phyloP scores from a whole-genome alignment of 2,888 invertebrate species.

The Rambutsinella grinnellia region DNA sequence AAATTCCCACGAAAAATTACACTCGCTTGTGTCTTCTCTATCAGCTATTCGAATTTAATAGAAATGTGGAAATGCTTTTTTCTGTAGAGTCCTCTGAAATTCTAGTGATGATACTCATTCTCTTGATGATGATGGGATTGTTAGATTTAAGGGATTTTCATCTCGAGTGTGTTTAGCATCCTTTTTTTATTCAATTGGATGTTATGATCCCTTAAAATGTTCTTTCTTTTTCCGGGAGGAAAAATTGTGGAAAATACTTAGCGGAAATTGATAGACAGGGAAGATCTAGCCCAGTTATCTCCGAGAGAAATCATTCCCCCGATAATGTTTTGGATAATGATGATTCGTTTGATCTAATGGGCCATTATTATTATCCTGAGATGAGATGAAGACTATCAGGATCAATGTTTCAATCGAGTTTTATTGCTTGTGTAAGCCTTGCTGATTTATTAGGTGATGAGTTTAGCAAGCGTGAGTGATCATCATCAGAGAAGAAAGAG shows the following conservation, averaged over 20 bases:
- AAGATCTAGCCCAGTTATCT: slow-evolving; percentile 7
- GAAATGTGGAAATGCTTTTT: too few relatives aligned
- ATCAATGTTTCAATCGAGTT: slow-evolving; percentile 2
- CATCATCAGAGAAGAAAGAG: neutral
- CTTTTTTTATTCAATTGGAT: neutral
- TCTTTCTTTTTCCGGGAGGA: slow-evolving; percentile 8
- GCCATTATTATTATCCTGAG: neutral
- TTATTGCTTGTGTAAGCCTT: slow-evolving; percentile 28
- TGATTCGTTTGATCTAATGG: slow-evolving; percentile 29
- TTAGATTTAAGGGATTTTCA: slow-evolving; percentile 47
- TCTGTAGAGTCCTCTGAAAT: too few relatives aligned
- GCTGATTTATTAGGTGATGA: slow-evolving; percentile 47
- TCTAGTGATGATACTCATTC: too few relatives aligned
- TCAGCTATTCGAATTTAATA: too few relatives aligned
- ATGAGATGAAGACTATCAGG: neutral
- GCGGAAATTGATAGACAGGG: slow-evolving; percentile 25
- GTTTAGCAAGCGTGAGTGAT: too few relatives aligned
- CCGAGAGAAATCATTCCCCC: too few relatives aligned
- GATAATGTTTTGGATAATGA: slow-evolving; percentile 11
- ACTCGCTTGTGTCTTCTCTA: too few relatives aligned
- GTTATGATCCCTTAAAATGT: slow-evolving; percentile 16
- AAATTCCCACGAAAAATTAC: slow-evolving; percentile 66
- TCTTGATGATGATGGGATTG: slow-evolving; percentile 34
- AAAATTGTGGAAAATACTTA: neutral
- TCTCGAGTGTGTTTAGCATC: neutral